These are phyloP conservation scores for Bugulina stolonifera DNA, from an alignment of 2,888 invertebrate genomes.

Conservation along the genomic window DNA sequence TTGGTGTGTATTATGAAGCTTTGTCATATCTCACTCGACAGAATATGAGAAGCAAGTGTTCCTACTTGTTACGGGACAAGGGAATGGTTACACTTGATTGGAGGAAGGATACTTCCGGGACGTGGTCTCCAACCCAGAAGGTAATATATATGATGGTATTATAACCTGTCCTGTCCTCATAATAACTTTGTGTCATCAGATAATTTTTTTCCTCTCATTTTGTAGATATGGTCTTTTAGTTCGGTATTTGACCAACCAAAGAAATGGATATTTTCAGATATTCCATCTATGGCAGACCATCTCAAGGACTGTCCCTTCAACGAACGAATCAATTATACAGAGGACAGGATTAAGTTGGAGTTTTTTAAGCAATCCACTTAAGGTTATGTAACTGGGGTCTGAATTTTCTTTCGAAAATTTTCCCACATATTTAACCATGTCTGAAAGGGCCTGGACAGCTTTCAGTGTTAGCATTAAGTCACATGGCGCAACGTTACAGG, in stretches of 20 bases:
- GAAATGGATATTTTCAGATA: slow-evolving; percentile 51
- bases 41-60: neutral
- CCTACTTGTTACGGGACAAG: neutral
- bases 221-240: slow-evolving; percentile 55
- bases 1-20: no score
- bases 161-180: neutral
- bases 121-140: neutral
- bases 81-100: slow-evolving; percentile 8
- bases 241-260: slow-evolving; percentile 51
- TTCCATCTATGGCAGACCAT: slow-evolving; percentile 50
- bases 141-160: neutral
- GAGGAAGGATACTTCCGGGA: neutral
- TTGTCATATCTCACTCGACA: no score
- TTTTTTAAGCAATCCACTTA: no score
- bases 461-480: no score
- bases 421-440: no score
- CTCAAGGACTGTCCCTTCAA: slow-evolving; percentile 52
- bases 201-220: no score
- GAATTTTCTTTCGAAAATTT: no score
- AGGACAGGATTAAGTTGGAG: no score
- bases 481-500: no score
- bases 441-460: no score
- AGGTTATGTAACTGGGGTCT: no score
- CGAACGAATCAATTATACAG: neutral
- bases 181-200: neutral